Base-by-base conservation (phyloP, 2,888 invertebrate genomes). In the Caenorhabditis afra region DNA sequence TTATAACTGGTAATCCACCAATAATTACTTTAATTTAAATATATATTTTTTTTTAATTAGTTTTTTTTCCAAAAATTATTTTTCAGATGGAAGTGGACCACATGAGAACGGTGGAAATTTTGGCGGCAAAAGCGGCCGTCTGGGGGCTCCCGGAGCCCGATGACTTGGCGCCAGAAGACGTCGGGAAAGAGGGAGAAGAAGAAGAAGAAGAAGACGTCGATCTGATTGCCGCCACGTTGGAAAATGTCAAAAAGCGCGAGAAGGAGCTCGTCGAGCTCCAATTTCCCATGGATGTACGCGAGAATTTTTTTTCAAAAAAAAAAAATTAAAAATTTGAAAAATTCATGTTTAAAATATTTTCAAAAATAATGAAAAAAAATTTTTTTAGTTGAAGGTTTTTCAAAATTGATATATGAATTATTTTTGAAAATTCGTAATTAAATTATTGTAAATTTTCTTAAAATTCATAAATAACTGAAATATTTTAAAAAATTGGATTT, bases 21-120 rank as follows among this genome's bases (percentile, higher is more conserved):
- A 5, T 29, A 29, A 20, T 57, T 45, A n/a, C n/a, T 57, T 50
- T 67, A 8, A 4, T 58, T 12, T 55, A 29, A 23, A 20, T 1
- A 8, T 22, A 57, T 44, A 37, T 18, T 16, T 23, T 37, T 53
- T 23, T 45, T 45, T 7, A 18, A 39, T 44, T 57, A 23, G 20
- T 65, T 65, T 41, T n/a, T 14, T 37, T 45, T 18, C 20, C 14
- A 23, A 47, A 29, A 29, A 29, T 29, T 29, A 5, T 18, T 41
- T 65, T 59, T n/a, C 59, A 68, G 62, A 86, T 86, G 86, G 86
- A 84, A n/a, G 61, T 84, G 16, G 84, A 86, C 50, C 81, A 83
- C 23, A 61, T 83, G 29, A 77, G 66, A 55, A 84, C 86, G 11
- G 82, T 83, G 23, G 82, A 83, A 29, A 58, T 86, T 14, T 52